A percentile compares a stretch with the other conserved stretches of the same genome.
Evolutionary conservation across 2,113 vertebrate genomes (phyloP).

Genomic region (Dasyornis broadbenti): DNA sequence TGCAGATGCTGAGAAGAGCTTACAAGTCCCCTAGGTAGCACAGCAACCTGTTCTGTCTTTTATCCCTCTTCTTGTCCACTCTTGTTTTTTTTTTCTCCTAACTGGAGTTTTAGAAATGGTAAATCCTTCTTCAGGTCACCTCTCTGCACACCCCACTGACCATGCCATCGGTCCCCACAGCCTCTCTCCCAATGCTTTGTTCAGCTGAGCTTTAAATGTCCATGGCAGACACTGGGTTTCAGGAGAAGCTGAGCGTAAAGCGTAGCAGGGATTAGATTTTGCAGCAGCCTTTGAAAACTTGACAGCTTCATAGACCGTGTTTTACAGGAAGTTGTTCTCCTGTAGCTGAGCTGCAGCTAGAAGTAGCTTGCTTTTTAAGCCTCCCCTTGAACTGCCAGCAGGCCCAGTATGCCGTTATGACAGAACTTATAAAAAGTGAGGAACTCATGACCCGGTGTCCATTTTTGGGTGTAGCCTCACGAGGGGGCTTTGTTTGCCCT

Average conservation of each 20-base stretch:
- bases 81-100: background rate
- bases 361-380: background rate
- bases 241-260: background rate
- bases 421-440: too few relatives aligned
- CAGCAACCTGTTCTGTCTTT: background rate
- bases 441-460: too few relatives aligned
- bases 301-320: background rate
- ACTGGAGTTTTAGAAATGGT: background rate
- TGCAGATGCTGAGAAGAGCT: background rate
- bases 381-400: background rate
- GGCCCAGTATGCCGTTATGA: background rate
- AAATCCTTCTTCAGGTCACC: background rate
- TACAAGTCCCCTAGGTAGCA: background rate
- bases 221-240: background rate
- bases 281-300: background rate
- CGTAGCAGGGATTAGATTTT: background rate
- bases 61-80: background rate
- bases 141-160: background rate
- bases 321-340: background rate
- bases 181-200: background rate
- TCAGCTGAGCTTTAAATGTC: background rate
- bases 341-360: background rate
- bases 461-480: too few relatives aligned
- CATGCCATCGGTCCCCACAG: accelerated
- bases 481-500: too few relatives aligned